Base-by-base conservation (phyloP, 2,113 vertebrate genomes). In the Lynx canadensis region DNA sequence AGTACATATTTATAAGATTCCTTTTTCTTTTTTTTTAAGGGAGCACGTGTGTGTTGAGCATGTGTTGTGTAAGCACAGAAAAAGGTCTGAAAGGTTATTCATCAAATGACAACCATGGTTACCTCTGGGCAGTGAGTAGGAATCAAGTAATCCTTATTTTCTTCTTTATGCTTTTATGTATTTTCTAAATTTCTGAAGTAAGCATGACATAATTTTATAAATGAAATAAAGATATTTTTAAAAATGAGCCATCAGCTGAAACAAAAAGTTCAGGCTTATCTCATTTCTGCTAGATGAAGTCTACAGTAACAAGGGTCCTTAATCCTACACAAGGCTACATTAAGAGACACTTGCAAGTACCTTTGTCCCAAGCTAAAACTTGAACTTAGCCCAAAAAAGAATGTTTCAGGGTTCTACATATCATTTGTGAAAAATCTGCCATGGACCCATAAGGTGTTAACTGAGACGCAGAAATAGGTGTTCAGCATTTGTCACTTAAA, bases 171-270 rank as follows among this genome's bases (percentile, higher is more conserved):
- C 63, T 80, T 93, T 94, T 94, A 81, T 76, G 10, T 69, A 76
- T 86, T 86, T 97, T 80, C 91, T 86, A 79, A 96, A 90, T 87
- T 82, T 94, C 18, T 93, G 21, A 96, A 96, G 89, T 66, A 96
- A 73, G 65, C 48, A 87, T 87, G 68, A 83, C 60, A 68, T 90
- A 74, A 78, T 93, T 92, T 80, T 87, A 45, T 91, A 86, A 94
- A 79, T 92, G 94, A 16, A 89, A 36, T 87, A 92, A 80, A 94
- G 33, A 36, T 89, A 55, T 91, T 82, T 78, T 9, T 0, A 60
- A 96, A 94, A 97, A 91, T 68, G 76, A 80, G 63, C 50, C 50
- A 93, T 65, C 7, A 0, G 10, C 29, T 91, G n/a, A 96, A 94
- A 97, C 57, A 65, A 93, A 97, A 91, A 93, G 41, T 95, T 87